Percentiles rank a stretch among this genome's conserved stretches.
Conservation (phyloP, 2,113 vertebrate species). For the Pangasianodon hypophthalmus region DNA sequence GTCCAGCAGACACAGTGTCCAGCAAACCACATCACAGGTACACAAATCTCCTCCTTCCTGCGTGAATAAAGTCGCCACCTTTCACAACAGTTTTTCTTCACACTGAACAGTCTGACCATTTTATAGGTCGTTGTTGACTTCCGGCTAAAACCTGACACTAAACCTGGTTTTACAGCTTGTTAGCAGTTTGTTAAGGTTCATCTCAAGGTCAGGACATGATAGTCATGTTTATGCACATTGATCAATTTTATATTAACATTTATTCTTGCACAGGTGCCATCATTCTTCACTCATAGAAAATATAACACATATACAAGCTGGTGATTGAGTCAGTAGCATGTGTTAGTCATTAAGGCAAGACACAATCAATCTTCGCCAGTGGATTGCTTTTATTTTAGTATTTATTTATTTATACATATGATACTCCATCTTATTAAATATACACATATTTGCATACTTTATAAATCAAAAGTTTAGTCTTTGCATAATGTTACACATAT, state of each 20-base stretch:
- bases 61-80: background rate
- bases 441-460: background rate
- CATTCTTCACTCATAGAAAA: background rate
- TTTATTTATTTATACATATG: background rate
- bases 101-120: background rate
- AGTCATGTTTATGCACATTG: background rate
- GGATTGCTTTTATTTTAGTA: background rate
- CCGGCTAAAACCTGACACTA: conserved; percentile 38
- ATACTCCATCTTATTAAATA: background rate
- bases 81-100: conserved; percentile 5
- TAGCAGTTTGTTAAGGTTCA: conserved; percentile 15
- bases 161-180: conserved; percentile 17
- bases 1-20: conserved; percentile 93
- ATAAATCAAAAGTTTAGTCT: background rate
- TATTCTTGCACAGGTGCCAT: background rate
- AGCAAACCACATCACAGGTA: conserved; percentile 95
- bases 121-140: conserved; percentile 36
- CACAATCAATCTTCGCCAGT: background rate
- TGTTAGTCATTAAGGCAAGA: background rate
- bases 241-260: background rate
- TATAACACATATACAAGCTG: background rate
- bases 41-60: conserved; percentile 33
- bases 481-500: background rate
- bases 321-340: background rate
- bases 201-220: background rate